A percentile compares a stretch with the other conserved stretches of the same genome.
Evolutionary conservation across 2,888 invertebrate species (phyloP).

Genomic region (Mesopsocus fuscifrons): DNA sequence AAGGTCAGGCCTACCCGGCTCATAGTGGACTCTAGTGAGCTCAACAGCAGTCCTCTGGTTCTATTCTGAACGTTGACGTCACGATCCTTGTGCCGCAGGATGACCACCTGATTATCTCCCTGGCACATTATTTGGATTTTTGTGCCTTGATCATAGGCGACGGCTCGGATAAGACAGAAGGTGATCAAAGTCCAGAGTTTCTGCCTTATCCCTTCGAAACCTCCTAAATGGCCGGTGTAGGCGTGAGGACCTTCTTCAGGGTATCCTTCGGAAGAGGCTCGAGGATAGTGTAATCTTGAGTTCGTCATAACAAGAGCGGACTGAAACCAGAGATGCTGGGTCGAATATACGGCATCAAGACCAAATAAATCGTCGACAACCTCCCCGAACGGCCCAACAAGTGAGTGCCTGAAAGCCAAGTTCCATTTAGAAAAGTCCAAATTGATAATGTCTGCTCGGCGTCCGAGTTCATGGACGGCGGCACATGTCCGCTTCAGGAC

Average conservation of each 20-base stretch:
- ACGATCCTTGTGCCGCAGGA: neutral
- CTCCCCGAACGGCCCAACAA: neutral
- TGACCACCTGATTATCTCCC: neutral
- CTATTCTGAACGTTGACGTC: neutral
- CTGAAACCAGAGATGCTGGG: neutral
- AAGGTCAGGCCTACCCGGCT: neutral
- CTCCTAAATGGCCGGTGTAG: neutral
- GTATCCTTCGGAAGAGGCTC: neutral
- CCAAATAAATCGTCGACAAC: neutral
- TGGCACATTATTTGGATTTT: neutral
- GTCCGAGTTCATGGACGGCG: neutral
- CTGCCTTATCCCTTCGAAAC: neutral
- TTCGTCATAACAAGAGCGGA: neutral
- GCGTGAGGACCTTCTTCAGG: neutral
- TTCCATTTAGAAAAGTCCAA: neutral
- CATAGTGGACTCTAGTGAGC: neutral
- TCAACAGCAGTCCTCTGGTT: neutral
- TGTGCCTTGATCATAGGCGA: neutral
- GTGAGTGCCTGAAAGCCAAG: neutral
- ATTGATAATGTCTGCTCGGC: neutral
- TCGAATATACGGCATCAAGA: neutral
- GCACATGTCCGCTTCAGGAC: neutral
- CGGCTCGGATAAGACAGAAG: neutral
- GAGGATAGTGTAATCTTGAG: neutral
- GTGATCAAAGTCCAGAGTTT: constrained; percentile 1